Conservation (phyloP, 2,113 vertebrate species). For the Choloepus hoffmanni region DNA sequence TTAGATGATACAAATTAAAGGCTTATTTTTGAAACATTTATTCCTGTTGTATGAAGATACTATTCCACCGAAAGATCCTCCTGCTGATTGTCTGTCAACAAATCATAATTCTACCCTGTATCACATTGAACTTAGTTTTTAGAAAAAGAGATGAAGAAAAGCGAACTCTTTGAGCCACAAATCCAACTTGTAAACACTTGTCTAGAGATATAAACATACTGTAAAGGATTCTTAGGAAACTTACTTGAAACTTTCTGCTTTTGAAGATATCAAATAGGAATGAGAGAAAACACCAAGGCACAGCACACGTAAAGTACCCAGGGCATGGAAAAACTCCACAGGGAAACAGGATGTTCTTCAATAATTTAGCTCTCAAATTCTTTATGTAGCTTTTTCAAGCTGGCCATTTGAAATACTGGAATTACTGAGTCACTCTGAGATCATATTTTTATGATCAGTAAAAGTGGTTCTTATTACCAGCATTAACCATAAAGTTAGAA, state of each 20-base stretch:
- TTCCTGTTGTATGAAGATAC: background rate
- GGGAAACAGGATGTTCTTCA: conserved; percentile 37
- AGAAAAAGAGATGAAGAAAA: conserved; percentile 35
- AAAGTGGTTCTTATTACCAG: conserved; percentile 32
- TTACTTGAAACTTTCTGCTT: background rate
- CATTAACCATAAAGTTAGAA: background rate
- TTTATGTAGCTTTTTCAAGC: background rate
- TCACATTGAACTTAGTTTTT: conserved; percentile 19
- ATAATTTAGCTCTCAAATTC: background rate
- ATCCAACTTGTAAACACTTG: conserved; percentile 54
- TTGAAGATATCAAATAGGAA: conserved; percentile 23
- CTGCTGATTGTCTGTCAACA: background rate
- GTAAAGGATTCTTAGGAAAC: conserved; percentile 8
- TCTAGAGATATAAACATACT: background rate
- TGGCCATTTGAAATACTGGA: background rate
- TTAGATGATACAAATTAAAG: background rate
- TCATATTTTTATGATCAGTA: conserved; percentile 24
- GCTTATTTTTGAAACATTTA: conserved; percentile 20
- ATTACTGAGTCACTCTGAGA: conserved; percentile 54
- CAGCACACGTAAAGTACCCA: background rate
- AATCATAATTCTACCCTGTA: background rate
- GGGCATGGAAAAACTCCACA: background rate
- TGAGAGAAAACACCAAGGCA: background rate
- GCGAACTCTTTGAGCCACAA: conserved; percentile 33
- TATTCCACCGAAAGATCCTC: background rate